Percentiles rank a stretch among this genome's conserved stretches.
Evolutionary conservation across 2,797 vertebrate genomes (phyloP).

Genomic region (Malacoctenus gilli): DNA sequence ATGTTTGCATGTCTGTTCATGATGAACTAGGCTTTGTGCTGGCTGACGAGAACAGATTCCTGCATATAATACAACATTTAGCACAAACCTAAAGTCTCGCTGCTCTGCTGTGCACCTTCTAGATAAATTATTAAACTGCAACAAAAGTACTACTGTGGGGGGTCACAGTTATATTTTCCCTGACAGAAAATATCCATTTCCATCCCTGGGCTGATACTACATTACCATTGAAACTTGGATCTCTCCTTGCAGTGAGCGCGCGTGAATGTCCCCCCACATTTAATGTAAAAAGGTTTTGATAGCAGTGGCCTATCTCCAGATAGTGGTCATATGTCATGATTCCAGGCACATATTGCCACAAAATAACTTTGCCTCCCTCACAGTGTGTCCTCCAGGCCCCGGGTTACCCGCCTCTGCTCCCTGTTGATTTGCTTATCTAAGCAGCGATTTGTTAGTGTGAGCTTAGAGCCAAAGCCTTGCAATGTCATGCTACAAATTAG

Average conservation of each 20-base stretch:
- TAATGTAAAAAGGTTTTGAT: constrained; percentile 11
- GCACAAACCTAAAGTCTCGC: constrained; percentile 6
- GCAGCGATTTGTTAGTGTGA: constrained; percentile 79
- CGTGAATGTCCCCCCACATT: neutral
- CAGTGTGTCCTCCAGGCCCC: constrained; percentile 57
- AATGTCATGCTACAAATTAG: constrained; percentile 81
- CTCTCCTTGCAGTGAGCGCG: neutral
- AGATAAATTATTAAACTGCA: constrained; percentile 34
- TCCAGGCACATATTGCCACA: constrained; percentile 25
- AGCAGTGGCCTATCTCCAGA: neutral
- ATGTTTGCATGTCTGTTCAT: constrained; percentile 2
- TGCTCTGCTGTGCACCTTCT: constrained; percentile 15
- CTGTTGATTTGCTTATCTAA: constrained; percentile 81
- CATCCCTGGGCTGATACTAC: neutral
- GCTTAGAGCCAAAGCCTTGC: constrained; percentile 73
- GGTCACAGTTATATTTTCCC: constrained; percentile 24
- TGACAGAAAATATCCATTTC: constrained; percentile 18
- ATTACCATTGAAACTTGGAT: constrained; percentile 11
- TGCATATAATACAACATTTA: constrained; percentile 9
- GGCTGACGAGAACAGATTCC: neutral
- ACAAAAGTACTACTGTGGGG: constrained; percentile 9
- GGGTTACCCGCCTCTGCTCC: constrained; percentile 52
- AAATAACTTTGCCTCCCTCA: constrained; percentile 45
- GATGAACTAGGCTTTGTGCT: constrained; percentile 6
- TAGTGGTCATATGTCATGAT: constrained; percentile 16